phyloP scores from a whole-genome alignment of 1,140 invertebrate species.

The Periplaneta americana region DNA sequence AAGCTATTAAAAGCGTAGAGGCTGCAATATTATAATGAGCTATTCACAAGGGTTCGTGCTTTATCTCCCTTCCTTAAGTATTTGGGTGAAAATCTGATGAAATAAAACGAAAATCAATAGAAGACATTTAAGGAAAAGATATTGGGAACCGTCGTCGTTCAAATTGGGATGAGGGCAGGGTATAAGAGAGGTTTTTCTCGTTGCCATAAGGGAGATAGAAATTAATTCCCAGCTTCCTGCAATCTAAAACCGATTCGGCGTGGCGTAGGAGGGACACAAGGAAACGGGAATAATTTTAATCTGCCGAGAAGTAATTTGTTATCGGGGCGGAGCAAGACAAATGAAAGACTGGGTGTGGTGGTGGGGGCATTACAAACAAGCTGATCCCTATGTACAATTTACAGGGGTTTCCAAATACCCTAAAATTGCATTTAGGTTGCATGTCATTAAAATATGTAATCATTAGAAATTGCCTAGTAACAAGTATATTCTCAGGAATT shows the following conservation, averaged over 20 bases:
- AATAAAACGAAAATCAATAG: not conserved
- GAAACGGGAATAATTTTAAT: not conserved
- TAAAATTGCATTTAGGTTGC: too few relatives aligned
- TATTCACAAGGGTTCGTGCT: too few relatives aligned
- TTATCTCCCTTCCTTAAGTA: not conserved
- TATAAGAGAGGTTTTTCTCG: too few relatives aligned
- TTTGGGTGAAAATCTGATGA: not conserved
- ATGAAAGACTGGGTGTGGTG: not conserved
- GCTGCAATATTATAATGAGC: too few relatives aligned
- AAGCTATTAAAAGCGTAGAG: too few relatives aligned
- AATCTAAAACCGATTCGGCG: not conserved
- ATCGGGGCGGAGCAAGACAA: not conserved
- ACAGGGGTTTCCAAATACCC: not conserved
- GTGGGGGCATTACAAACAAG: not conserved
- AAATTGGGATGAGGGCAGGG: not conserved
- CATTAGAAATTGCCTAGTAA: too few relatives aligned
- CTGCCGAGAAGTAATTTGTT: not conserved
- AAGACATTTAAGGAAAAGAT: not conserved
- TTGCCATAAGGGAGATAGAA: not conserved
- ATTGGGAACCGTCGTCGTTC: not conserved
- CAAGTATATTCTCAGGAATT: too few relatives aligned
- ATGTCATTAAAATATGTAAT: too few relatives aligned
- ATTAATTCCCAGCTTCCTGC: not conserved
- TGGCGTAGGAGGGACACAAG: not conserved
- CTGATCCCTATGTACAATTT: not conserved